Evolutionary conservation across 2,888 invertebrate species (phyloP), one percentile per base, ranked within the genome.

Genomic region (Melanostoma scalare): DNA sequence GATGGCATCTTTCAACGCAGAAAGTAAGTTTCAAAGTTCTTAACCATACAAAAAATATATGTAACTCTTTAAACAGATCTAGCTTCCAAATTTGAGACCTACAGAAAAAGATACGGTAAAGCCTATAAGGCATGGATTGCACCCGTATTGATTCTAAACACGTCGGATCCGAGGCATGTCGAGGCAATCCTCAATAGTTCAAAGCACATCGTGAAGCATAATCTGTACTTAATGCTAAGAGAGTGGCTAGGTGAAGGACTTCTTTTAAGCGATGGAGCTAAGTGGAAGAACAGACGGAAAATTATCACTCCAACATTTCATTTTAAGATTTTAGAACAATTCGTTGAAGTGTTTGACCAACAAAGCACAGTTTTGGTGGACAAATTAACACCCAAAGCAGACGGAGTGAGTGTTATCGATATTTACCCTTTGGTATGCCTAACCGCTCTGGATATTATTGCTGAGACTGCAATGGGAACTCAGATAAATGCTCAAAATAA

Each of bases 391-490:
- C 63, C 84, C 0, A 36, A 86, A 8, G 89, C 90, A 0, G 87
- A 90, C 33, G 91, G 86, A 3, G 1, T 89, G 6, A 87, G 85
- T 6, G 85, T 90, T 0, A 88, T 95, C 33, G 93, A 96, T 88
- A 90, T 95, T 33, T 94, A 94, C 87, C 94, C 94, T 0, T 90
- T 93, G 20, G 90, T 95, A 6, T 92, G 93, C 86, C 92, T 91
- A 63, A 94, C 92, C 89, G 93, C 92, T 0, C 89, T 94, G 86
- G 94, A 94, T 88, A 93, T 94, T 53, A 93, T 94, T 63, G 86
- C 87, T 9, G 96, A 96, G 90, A 95, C 96, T 2, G 95, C 96
- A 6, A 97, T 97, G 96, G 97, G 96, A 0, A 93, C 94, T 9
- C 92, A 93, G 58, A 91, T 96, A 0, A 92, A 94, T 87, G 95